A percentile compares a stretch with the other conserved stretches of the same genome.
phyloP scores from a whole-genome alignment of 2,888 invertebrate genomes.

The Vandiemenella viatica region DNA sequence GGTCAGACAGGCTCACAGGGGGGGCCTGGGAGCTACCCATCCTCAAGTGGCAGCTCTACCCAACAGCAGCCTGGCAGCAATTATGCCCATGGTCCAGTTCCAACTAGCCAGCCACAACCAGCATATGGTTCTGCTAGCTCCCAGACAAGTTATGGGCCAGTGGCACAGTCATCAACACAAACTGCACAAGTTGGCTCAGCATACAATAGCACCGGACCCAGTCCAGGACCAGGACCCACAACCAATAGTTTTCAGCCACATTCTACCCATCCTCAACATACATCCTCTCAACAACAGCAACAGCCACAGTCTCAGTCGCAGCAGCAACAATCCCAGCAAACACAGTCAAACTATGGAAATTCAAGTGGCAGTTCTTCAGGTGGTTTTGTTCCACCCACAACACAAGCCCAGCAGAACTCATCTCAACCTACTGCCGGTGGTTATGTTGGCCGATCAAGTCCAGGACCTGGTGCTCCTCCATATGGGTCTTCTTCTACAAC shows the following conservation, averaged over 20 bases:
- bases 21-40: too few species aligned
- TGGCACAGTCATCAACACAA: slow-evolving; percentile 41
- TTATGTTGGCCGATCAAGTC: slow-evolving; percentile 39
- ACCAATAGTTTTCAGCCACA: too few species aligned
- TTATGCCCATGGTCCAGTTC: slow-evolving; percentile 48
- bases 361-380: neutral
- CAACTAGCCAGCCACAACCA: slow-evolving; percentile 25
- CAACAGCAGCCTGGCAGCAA: too few species aligned
- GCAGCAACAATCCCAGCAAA: slow-evolving; percentile 3
- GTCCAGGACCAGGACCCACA: slow-evolving; percentile 5
- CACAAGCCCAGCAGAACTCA: slow-evolving; percentile 24
- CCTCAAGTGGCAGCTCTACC: too few species aligned
- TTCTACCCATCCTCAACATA: too few species aligned
- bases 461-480: slow-evolving; percentile 26
- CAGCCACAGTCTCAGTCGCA: slow-evolving; percentile 1
- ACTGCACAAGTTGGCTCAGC: slow-evolving; percentile 29
- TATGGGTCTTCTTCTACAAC: slow-evolving; percentile 27
- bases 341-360: neutral
- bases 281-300: too few species aligned
- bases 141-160: slow-evolving; percentile 41
- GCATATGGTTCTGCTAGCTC: slow-evolving; percentile 19
- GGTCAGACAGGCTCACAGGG: slow-evolving; percentile 42
- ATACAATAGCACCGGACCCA: slow-evolving; percentile 10
- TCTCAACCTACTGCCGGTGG: slow-evolving; percentile 32
- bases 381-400: slow-evolving; percentile 25